A percentile compares a stretch with the other conserved stretches of the same genome.
phyloP scores from a whole-genome alignment of 2,113 vertebrate genomes.

The Dipodomys stephensi region DNA sequence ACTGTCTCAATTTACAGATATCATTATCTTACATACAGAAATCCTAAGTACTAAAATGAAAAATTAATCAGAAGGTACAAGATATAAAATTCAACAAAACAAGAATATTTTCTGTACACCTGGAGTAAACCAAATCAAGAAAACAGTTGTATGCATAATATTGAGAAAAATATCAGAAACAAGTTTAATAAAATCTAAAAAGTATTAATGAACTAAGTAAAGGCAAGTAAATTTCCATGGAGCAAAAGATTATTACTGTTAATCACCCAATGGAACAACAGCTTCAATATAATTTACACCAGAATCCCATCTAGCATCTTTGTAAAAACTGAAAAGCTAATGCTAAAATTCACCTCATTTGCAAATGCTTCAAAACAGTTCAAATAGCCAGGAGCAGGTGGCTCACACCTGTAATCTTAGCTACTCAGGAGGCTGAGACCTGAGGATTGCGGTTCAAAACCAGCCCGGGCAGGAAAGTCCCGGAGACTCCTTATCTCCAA shows the following conservation, averaged over 20 bases:
- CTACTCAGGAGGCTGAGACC: too few species aligned
- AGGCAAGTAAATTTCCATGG: background rate
- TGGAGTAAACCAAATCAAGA: background rate
- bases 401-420: too few species aligned
- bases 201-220: background rate
- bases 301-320: background rate
- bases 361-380: too few species aligned
- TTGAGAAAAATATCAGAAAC: slow-evolving; percentile 7
- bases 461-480: too few species aligned
- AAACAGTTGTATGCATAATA: background rate
- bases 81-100: background rate
- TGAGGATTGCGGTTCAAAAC: too few species aligned
- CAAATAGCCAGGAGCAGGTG: too few species aligned
- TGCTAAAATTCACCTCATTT: background rate
- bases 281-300: background rate
- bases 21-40: background rate
- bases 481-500: too few species aligned
- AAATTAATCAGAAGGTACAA: background rate
- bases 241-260: background rate
- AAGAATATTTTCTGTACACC: background rate
- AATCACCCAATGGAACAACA: background rate
- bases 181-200: slow-evolving; percentile 20
- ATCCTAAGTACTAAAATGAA: background rate
- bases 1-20: background rate
- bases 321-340: slow-evolving; percentile 21